A percentile compares a stretch with the other conserved stretches of the same genome.
Evolutionary conservation across 2,113 vertebrate genomes (phyloP).

Genomic region (Marcusenius ussheri): DNA sequence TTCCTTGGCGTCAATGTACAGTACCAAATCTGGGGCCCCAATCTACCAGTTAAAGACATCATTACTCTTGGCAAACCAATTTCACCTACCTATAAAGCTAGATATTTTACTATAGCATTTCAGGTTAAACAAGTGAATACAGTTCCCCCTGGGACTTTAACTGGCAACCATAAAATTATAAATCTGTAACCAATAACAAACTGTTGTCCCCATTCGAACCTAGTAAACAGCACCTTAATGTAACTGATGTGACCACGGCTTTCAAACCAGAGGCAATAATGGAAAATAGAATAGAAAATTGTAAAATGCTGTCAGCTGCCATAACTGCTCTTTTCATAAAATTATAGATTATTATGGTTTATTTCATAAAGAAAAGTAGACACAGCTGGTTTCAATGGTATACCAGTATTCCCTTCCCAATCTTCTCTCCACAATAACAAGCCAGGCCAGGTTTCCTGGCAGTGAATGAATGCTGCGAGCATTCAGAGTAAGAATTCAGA

Average conservation of each 20-base stretch:
- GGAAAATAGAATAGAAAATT: neutral
- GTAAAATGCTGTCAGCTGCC: neutral
- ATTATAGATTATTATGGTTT: neutral
- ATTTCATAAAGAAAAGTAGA: neutral
- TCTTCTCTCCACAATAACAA: neutral
- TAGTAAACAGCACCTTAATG: neutral
- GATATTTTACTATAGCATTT: neutral
- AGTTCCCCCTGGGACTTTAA: neutral
- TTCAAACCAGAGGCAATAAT: neutral
- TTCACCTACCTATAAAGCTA: neutral
- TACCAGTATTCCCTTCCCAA: neutral
- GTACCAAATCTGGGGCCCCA: constrained; percentile 75
- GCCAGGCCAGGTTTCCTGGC: neutral
- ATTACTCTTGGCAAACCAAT: neutral
- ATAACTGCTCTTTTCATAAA: neutral
- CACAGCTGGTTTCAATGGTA: neutral
- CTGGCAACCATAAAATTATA: neutral
- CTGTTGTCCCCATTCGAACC: neutral
- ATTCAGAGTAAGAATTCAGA: neutral
- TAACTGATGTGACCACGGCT: neutral
- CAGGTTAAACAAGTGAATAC: neutral
- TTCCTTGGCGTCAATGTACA: constrained; percentile 81
- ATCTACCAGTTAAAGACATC: constrained; percentile 59
- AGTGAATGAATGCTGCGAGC: neutral
- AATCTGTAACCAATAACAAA: neutral